Base-by-base conservation (phyloP, 2,888 invertebrate species). In the Drosophila mayaguana region DNA sequence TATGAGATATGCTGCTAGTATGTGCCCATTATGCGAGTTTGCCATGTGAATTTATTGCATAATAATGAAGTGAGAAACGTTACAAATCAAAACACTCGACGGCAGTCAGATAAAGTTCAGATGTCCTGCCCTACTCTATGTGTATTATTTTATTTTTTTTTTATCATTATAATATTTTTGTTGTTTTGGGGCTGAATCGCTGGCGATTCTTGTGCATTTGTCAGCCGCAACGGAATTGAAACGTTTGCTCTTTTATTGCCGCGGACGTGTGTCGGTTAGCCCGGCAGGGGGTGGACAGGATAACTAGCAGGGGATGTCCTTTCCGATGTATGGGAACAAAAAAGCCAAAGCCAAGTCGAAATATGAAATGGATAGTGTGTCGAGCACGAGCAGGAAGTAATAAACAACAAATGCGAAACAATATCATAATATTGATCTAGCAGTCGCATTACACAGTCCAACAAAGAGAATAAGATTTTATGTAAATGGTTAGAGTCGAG, bases 31-130 rank as follows among this genome's bases (percentile, higher is more conserved):
- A 87, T 79, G 71, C 63, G 73, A 60, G 67, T 68, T 64, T 62
- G 80, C 81, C 55, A 66, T 79, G 67, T 62, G 78, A 83, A 89
- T 91, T 91, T 90, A 91, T 91, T 83, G 91, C 90, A 90, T 91
- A 91, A 91, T 91, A 91, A 91, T 91, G 91, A 91, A 91, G 91
- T 91, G 91, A 91, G 91, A 91, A 91, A 91, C 91, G 91, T 91
- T 91, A 90, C 91, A 91, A 91, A 91, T 91, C 91, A 91, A 91
- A 91, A 90, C 91, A 91, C 91, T 91, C 91, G 91, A 91, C 91
- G 78, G 83, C 90, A 90, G 88, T 89, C 64, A 87, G 85, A 83
- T 83, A 88, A 87, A 82, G 55, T 84, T 72, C 51, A 34, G 51
- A 36, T 53, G 51, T 34, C 34, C 4, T n/a, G 51, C 34, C 8